Evolutionary conservation across 92 coral and sea anemone species (phyloP), one percentile per base, ranked within the genome.

Genomic region (Zoanthus solanderi): DNA sequence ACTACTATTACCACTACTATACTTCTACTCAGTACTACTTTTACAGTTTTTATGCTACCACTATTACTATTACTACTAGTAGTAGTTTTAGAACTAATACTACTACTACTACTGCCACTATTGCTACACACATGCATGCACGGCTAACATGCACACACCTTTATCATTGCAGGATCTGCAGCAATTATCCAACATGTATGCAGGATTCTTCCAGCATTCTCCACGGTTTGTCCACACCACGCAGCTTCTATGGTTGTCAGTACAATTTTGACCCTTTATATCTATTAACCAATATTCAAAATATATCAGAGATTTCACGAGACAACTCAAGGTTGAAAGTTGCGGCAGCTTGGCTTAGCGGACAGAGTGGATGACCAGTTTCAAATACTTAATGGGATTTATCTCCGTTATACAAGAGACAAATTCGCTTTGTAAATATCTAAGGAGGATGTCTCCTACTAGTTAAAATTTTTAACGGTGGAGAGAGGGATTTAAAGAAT

Each of bases 201-300:
- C 80, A 29, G 80, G 80, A 30, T 76, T 76, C 46, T 76, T 76
- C 80, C 65, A 76, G 66, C 80, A 76, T 10, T 76, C 80, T 50
- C 80, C 65, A 9, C 45, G 44, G 18, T 76, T 76, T 28, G 80
- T 29, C 80, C 80, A 76, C 29, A 13, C 7, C 10, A 48, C 44
- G 58, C 80, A 76, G 45, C 48, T 50, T 7, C 28, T 29, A 15
- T 76, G 80, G 14, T n/a, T 76, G 80, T 76, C 46, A 9, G 61
- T 76, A 34, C 80, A 76, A 4, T 76, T 52, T 76, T 76, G 80
- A 8, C 37, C 66, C 45, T 52, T 76, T 3, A 76, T 50, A 47
- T 23, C 80, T 76, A 52, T 37, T 15, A 12, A 16, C 9, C 9
- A 67, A 23, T 30, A 7, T 28, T 9, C 32, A 67, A 67, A 67